phyloP scores from a whole-genome alignment of 2,797 vertebrate species.

The Margarornis squamiger region DNA sequence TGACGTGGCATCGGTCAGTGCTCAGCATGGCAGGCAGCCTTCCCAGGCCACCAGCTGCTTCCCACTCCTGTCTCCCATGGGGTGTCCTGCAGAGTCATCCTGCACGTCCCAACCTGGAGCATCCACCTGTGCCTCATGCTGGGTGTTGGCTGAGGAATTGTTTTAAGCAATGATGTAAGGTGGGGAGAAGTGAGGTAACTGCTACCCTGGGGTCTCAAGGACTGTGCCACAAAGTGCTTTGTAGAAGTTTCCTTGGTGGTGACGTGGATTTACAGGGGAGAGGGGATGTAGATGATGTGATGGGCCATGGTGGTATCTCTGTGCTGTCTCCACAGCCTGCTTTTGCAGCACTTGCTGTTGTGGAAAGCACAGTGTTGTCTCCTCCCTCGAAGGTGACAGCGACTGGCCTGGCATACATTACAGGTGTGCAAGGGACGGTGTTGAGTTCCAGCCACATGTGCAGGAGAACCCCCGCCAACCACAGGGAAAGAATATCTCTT shows the following conservation, averaged over 20 bases:
- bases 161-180: not conserved
- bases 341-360: rapidly evolving
- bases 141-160: not conserved
- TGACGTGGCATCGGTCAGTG: not conserved
- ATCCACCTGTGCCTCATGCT: not conserved
- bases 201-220: not conserved
- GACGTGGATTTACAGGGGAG: not conserved
- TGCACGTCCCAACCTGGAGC: not conserved
- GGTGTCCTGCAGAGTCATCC: rapidly evolving
- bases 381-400: rapidly evolving
- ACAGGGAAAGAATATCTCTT: not conserved
- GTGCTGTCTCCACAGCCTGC: not conserved
- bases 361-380: not conserved
- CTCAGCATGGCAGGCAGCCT: not conserved
- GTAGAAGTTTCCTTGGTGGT: rapidly evolving
- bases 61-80: rapidly evolving
- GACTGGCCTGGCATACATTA: rapidly evolving
- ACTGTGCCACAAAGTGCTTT: rapidly evolving
- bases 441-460: rapidly evolving
- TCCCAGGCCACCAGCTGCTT: not conserved
- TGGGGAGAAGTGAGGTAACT: not conserved
- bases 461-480: not conserved
- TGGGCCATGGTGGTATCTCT: not conserved
- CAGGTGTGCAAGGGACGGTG: rapidly evolving
- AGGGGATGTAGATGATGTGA: not conserved